Conservation (phyloP, 1,140 invertebrate genomes). For the Chironomus tepperi region DNA sequence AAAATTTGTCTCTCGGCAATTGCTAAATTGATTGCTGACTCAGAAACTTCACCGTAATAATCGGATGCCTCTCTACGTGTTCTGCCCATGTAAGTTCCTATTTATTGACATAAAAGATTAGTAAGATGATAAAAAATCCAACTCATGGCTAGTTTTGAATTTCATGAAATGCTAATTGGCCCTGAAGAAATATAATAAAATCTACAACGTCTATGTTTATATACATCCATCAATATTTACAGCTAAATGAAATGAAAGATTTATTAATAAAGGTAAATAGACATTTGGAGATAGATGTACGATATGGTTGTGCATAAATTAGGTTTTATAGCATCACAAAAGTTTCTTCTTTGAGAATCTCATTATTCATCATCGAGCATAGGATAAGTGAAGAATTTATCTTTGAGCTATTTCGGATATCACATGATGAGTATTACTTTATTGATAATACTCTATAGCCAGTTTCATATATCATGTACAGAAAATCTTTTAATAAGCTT, state of each 20-base stretch:
- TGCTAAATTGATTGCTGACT: conserved; percentile 44
- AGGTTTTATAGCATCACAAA: not conserved
- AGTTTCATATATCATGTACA: not conserved
- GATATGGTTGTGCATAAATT: too few species aligned
- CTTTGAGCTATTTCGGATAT: not conserved
- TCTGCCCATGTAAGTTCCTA: conserved; percentile 54
- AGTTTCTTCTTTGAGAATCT: not conserved
- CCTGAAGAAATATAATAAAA: conserved; percentile 3
- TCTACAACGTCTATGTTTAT: not conserved
- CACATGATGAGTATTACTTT: not conserved
- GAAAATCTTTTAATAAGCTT: not conserved
- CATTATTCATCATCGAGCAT: too few species aligned
- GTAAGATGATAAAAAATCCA: not conserved
- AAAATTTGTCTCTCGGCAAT: conserved; percentile 55
- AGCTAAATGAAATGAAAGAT: too few species aligned
- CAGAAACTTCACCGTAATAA: conserved; percentile 32
- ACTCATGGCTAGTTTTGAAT: not conserved
- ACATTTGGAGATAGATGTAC: too few species aligned
- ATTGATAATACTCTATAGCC: too few species aligned
- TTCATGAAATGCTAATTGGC: conserved; percentile 12
- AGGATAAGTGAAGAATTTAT: not conserved
- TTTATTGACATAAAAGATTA: not conserved
- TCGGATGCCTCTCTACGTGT: conserved; percentile 39
- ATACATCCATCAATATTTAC: too few species aligned
- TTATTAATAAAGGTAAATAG: too few species aligned